Evolutionary conservation across 2,888 invertebrate species (phyloP), one percentile per base, ranked within the genome.

Genomic region (Therioaphis trifolii): DNA sequence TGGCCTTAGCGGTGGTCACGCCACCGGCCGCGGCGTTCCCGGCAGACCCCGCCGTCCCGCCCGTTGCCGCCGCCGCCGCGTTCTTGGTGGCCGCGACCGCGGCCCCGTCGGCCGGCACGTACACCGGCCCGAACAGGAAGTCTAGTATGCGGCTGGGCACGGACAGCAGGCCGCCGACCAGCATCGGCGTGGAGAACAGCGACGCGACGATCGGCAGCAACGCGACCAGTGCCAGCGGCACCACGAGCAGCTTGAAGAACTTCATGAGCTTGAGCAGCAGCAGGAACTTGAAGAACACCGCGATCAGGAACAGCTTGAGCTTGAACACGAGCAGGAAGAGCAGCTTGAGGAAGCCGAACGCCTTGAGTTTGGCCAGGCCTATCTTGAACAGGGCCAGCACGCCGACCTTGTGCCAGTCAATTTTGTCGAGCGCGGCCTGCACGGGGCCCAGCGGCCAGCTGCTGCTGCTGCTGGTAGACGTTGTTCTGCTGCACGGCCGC

Each of bases 241-340:
- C 29, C 18, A 85, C 66, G 0, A 86, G 63, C 2, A 87, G 84
- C 76, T 87, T 87, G 12, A 86, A 84, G 15, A 86, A 63, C 69
- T 87, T 87, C 58, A 86, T 80, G 21, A 86, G 77, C 76, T 87
- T 87, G 24, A 86, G 58, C 21, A 86, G 85, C 52, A 87, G 27
- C 21, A 86, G 85, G 27, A 86, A 85, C 69, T 87, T 87, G 15
- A 87, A 79, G 58, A 87, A 86, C 29, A 86, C 74, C 0, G 86
- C 72, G 3, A 87, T 63, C 55, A 86, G 78, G 4, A 85, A 74
- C 14, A 85, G 27, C 58, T 85, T 85, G 5, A 86, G 76, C 74
- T 86, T 86, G 68, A 86, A 82, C 49, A 86, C 52, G n/a, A 84
- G 58, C 21, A 85, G 40, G 55, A 85, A 84, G 43, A 85, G 27